Evolutionary conservation across 1,140 invertebrate genomes (phyloP), one percentile per base, ranked within the genome.

Genomic region (Homarus americanus): DNA sequence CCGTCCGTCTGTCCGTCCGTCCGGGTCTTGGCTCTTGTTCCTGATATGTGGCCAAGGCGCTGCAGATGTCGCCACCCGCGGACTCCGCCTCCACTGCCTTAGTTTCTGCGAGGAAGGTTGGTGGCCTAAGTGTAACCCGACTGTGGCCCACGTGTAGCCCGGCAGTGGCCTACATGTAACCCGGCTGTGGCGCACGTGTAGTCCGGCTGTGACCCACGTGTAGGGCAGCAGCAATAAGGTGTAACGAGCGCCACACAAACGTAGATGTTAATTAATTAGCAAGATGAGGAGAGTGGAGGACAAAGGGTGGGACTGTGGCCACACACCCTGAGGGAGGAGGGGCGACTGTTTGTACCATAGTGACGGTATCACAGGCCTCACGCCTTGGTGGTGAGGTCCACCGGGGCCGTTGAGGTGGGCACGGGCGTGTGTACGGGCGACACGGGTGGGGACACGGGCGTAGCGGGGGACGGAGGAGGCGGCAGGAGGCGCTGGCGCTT

Each of bases 301-400:
- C n/a, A n/a, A n/a, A n/a, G n/a, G n/a, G n/a, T n/a, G 15, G 44
- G 44, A 49, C 44, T 49, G 15, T 49, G 44, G n/a, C 44, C 44
- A 49, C 44, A 12, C 5, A 49, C 15, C 44, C 4, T 49, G 44
- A 49, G 44, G 44, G 44, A 20, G 7, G 76, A 44, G 38, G 44
- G 44, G 44, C 28, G 5, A 24, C 63, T 40, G 36, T 73, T 73
- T 73, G 66, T 83, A 69, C 58, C 58, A 66, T 69, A 12, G 63
- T n/a, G 82, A n/a, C 24, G 36, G 36, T 36, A 4, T 15, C 44
- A 69, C 28, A 32, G 36, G 20, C 69, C 80, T 92, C 82, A 92
- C 83, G 92, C 90, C 75, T 92, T 92, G 2, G 92, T 91, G 17
- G 90, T 91, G 53, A 92, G 89, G 44, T 92, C 85, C 0, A 92